phyloP scores from a whole-genome alignment of 2,797 vertebrate species.

The Chelon labrosus region DNA sequence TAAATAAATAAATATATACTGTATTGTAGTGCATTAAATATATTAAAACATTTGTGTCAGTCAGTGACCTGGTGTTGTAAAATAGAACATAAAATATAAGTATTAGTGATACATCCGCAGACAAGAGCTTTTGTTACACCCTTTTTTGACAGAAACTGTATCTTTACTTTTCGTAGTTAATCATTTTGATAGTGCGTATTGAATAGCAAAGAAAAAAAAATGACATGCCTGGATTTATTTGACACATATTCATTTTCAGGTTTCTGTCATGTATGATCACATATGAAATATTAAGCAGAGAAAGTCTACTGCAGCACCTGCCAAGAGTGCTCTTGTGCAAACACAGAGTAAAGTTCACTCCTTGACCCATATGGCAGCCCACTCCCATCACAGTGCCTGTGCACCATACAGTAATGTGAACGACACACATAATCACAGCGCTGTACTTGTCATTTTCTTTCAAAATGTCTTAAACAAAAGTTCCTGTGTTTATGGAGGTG shows the following conservation, averaged over 20 bases:
- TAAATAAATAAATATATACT: neutral
- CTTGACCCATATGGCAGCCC: slow-evolving; percentile 43
- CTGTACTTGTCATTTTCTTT: slow-evolving; percentile 58
- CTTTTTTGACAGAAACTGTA: neutral
- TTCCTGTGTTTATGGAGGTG: slow-evolving; percentile 39
- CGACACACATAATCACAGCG: slow-evolving; percentile 25
- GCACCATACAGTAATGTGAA: slow-evolving; percentile 45
- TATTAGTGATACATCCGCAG: neutral
- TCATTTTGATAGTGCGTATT: slow-evolving; percentile 62
- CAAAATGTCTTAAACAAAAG: slow-evolving; percentile 56
- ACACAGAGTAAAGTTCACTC: slow-evolving; percentile 25
- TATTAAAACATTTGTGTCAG: neutral
- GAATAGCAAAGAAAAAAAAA: slow-evolving; percentile 48
- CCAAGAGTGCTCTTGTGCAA: slow-evolving; percentile 32
- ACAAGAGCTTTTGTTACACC: slow-evolving; percentile 3
- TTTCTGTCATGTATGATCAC: slow-evolving; percentile 61
- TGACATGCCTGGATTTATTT: slow-evolving; percentile 45
- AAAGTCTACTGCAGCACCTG: slow-evolving; percentile 48
- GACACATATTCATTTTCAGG: slow-evolving; percentile 49
- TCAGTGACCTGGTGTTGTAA: slow-evolving; percentile 2
- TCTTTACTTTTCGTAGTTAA: slow-evolving; percentile 23
- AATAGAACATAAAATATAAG: neutral
- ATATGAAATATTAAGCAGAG: slow-evolving; percentile 49
- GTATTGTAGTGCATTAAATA: neutral
- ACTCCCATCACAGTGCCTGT: slow-evolving; percentile 44